phyloP scores from a whole-genome alignment of 2,113 vertebrate genomes.

The Turdus rufiventris region DNA sequence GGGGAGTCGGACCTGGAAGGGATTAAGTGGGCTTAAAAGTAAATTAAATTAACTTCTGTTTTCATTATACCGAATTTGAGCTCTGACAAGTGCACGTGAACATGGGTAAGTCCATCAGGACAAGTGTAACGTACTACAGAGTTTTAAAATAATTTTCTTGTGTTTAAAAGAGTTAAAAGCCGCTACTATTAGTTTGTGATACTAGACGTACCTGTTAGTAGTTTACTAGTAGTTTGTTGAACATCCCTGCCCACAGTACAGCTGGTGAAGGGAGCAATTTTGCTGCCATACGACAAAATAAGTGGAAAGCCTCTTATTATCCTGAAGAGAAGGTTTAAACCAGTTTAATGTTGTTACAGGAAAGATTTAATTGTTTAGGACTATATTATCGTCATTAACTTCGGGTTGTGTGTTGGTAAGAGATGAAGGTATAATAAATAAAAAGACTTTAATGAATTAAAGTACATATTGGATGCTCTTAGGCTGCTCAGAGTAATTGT shows the following conservation, averaged over 20 bases:
- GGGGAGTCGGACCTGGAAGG: not conserved
- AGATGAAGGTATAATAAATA: not conserved
- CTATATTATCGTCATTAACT: not conserved
- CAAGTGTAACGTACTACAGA: accelerated
- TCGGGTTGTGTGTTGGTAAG: not conserved
- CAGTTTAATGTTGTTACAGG: not conserved
- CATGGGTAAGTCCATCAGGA: accelerated
- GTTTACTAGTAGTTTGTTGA: not conserved
- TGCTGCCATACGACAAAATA: accelerated
- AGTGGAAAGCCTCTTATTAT: not conserved
- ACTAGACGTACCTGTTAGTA: not conserved
- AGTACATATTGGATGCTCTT: not conserved
- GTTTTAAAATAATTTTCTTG: accelerated
- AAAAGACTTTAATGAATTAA: not conserved
- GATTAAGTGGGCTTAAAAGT: not conserved
- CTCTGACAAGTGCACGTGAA: not conserved
- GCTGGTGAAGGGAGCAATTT: accelerated
- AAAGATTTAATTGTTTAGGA: not conserved
- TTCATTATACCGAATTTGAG: not conserved
- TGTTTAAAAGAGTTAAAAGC: not conserved
- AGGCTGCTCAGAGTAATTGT: not conserved
- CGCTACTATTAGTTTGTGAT: not conserved
- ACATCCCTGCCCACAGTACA: accelerated
- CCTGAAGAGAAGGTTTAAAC: not conserved
- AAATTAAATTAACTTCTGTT: not conserved